phyloP scores from a whole-genome alignment of 2,797 vertebrate species.

The Mus caroli region DNA sequence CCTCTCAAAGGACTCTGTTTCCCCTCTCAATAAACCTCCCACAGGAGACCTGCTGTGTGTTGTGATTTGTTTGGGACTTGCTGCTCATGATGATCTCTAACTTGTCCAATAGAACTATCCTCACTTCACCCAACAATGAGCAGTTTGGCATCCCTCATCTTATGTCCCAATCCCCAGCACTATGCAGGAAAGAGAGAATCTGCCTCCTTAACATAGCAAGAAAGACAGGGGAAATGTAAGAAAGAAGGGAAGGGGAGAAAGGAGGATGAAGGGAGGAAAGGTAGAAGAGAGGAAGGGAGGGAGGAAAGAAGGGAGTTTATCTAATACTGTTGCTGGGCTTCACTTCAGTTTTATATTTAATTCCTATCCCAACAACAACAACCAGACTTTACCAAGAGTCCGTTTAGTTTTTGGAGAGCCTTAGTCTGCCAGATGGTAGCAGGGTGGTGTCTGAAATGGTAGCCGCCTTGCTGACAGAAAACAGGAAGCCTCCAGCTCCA shows the following conservation, averaged over 20 bases:
- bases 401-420: not conserved
- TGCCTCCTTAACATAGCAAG: not conserved
- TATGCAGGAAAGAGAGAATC: not conserved
- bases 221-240: not conserved
- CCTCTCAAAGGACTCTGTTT: not conserved
- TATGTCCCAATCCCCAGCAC: not conserved
- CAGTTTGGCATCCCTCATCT: not conserved
- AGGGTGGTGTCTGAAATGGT: not conserved
- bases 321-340: not conserved
- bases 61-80: not conserved
- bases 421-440: conserved; percentile 16
- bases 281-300: no score
- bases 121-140: not conserved
- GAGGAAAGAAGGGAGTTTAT: not conserved
- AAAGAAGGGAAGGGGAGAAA: fast-evolving
- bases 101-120: not conserved
- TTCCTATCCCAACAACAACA: not conserved
- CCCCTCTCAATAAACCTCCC: not conserved
- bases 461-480: conserved; percentile 33
- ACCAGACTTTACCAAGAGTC: conserved; percentile 32
- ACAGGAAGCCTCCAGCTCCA: not conserved
- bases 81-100: not conserved
- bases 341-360: conserved; percentile 35
- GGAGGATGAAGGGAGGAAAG: no score
- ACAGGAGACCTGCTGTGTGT: not conserved